Percentiles rank a stretch among this genome's conserved stretches.
phyloP scores from a whole-genome alignment of 2,113 vertebrate species.

The Cnemophilus loriae region DNA sequence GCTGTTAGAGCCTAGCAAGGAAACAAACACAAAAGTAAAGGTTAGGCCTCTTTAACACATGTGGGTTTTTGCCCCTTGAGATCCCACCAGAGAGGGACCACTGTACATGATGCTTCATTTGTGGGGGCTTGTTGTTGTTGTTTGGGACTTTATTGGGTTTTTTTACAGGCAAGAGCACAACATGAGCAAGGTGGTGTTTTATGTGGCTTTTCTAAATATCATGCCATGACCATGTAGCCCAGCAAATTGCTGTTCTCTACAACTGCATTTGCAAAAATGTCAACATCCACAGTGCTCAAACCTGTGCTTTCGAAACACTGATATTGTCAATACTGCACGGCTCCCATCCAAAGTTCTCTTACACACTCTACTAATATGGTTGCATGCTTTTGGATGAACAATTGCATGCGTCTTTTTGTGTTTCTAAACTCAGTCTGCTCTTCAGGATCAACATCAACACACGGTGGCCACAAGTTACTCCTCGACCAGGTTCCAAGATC shows the following conservation, averaged over 20 bases:
- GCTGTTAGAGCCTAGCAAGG: constrained; percentile 76
- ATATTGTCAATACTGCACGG: not conserved
- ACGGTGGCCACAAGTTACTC: not conserved
- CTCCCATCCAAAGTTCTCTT: not conserved
- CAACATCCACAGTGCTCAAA: not conserved
- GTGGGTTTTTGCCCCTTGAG: constrained; percentile 64
- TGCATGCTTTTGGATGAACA: not conserved
- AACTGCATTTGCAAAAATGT: not conserved
- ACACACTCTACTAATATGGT: not conserved
- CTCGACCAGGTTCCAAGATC: fast-evolving
- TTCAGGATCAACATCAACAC: not conserved
- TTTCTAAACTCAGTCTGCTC: not conserved
- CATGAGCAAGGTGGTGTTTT: fast-evolving
- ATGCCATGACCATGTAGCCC: fast-evolving
- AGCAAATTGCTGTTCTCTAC: not conserved
- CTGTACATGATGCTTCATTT: not conserved
- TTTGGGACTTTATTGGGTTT: not conserved
- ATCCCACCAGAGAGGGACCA: not conserved
- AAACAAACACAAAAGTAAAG: constrained; percentile 84
- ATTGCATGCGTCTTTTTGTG: not conserved
- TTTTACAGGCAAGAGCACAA: not conserved
- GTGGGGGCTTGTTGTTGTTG: not conserved
- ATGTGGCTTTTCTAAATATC: not conserved
- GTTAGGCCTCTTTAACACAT: constrained; percentile 79
- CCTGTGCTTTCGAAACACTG: not conserved